Percentiles rank a stretch among this genome's conserved stretches.
Conservation (phyloP, 2,113 vertebrate species). For the Phocoena sinus region DNA sequence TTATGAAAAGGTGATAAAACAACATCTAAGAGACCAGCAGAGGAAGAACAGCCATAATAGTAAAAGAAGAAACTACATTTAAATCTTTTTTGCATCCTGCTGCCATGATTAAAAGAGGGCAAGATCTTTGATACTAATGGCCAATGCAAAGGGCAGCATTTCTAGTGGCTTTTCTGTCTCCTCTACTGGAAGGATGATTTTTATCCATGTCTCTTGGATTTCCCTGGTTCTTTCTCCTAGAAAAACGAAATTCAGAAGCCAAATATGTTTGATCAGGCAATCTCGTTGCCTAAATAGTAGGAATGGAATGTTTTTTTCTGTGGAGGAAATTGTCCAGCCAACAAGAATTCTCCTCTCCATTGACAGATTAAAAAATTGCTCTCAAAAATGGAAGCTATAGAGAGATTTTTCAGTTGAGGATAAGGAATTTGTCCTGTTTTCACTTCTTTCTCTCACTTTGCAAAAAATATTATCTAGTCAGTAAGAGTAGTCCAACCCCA, state of each 20-base stretch:
- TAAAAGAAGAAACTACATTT: neutral
- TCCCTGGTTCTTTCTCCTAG: neutral
- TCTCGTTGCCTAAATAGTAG: neutral
- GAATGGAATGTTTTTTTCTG: neutral
- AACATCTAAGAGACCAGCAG: neutral
- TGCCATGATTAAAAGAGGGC: neutral
- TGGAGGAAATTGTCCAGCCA: neutral
- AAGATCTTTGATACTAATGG: neutral
- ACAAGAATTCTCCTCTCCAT: neutral
- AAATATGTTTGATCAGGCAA: neutral
- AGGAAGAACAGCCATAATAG: neutral
- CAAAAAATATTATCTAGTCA: neutral
- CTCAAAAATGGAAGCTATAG: neutral
- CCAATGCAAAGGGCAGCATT: neutral
- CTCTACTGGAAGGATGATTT: neutral
- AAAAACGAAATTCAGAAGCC: neutral
- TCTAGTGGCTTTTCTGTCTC: neutral
- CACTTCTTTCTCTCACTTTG: neutral
- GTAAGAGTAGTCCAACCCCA: neutral
- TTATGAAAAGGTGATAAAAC: conserved; percentile 6
- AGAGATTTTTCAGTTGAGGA: neutral
- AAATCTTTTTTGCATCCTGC: neutral
- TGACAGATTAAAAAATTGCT: conserved; percentile 2
- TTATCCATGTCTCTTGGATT: neutral
- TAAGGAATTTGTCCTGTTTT: neutral